Evolutionary conservation across 2,113 vertebrate genomes (phyloP).

Genomic region (Vulpes lagopus): DNA sequence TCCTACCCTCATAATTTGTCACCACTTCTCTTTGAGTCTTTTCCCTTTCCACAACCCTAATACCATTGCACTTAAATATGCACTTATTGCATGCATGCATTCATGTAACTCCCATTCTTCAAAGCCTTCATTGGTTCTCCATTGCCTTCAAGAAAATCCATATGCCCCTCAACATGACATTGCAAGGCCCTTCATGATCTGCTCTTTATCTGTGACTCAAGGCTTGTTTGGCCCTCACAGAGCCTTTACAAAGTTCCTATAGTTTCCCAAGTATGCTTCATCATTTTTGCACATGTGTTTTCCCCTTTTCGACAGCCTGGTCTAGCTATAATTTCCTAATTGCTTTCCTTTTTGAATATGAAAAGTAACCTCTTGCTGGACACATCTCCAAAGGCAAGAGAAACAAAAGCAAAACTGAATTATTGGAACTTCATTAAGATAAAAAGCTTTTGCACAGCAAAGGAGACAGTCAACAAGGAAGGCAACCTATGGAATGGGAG

Average conservation of each 20-base stretch:
- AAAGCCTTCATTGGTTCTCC: not conserved
- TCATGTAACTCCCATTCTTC: not conserved
- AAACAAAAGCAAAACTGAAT: not conserved
- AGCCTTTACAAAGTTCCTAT: not conserved
- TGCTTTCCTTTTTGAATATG: constrained; percentile 23
- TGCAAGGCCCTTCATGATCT: not conserved
- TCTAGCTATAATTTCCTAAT: constrained; percentile 12
- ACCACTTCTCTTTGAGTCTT: not conserved
- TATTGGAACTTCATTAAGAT: not conserved
- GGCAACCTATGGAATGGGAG: not conserved
- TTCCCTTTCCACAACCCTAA: not conserved
- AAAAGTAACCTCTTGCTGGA: not conserved
- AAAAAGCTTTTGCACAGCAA: not conserved
- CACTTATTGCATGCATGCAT: not conserved
- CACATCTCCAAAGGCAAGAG: not conserved
- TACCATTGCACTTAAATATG: not conserved
- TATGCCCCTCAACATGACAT: not conserved
- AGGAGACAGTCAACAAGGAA: not conserved
- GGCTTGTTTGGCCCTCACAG: not conserved
- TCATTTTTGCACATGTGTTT: not conserved
- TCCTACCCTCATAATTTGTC: not conserved
- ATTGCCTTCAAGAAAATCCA: not conserved
- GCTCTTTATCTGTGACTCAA: not conserved
- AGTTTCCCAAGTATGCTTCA: not conserved
- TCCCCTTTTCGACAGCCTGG: not conserved